Evolutionary conservation across 2,113 vertebrate species (phyloP).

Genomic region (Phaethon lepturus): DNA sequence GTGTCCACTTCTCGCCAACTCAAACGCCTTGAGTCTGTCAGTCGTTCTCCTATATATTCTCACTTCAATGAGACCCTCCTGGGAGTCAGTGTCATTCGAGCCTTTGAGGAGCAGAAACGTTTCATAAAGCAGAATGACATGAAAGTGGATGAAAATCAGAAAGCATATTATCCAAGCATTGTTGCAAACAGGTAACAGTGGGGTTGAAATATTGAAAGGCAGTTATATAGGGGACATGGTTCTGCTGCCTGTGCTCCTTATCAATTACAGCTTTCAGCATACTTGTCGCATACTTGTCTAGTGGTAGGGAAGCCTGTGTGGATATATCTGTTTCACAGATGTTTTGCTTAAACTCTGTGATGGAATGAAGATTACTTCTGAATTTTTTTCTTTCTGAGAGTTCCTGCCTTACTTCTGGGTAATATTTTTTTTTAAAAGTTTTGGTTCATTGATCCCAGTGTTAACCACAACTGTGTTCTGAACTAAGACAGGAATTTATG

Average conservation of each 20-base stretch:
- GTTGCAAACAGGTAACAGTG: slow-evolving; percentile 90
- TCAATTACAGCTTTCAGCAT: not conserved
- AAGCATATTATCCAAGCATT: slow-evolving; percentile 93
- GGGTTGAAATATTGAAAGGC: not conserved
- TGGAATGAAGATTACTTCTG: not conserved
- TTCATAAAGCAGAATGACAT: slow-evolving; percentile 89
- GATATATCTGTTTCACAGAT: not conserved
- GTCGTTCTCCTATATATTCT: slow-evolving; percentile 92
- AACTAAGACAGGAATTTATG: not conserved
- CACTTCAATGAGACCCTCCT: slow-evolving; percentile 95
- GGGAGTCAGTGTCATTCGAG: slow-evolving; percentile 92
- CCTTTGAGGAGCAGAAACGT: slow-evolving; percentile 88
- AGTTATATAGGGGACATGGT: accelerated
- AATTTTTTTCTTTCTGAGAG: not conserved
- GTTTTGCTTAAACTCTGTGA: not conserved
- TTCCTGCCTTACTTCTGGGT: not conserved
- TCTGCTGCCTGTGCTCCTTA: not conserved
- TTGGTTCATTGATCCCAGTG: not conserved
- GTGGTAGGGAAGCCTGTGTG: not conserved
- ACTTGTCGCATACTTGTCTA: not conserved
- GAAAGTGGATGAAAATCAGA: slow-evolving; percentile 94
- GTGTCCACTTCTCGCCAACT: slow-evolving; percentile 94
- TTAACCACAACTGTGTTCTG: not conserved
- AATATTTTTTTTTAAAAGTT: not conserved
- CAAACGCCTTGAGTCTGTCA: slow-evolving; percentile 93